Percentiles rank a stretch among this genome's conserved stretches.
These are phyloP conservation scores for Dolichotis patagonum DNA, from an alignment of 2,113 vertebrate species.

Conservation along the genomic window DNA sequence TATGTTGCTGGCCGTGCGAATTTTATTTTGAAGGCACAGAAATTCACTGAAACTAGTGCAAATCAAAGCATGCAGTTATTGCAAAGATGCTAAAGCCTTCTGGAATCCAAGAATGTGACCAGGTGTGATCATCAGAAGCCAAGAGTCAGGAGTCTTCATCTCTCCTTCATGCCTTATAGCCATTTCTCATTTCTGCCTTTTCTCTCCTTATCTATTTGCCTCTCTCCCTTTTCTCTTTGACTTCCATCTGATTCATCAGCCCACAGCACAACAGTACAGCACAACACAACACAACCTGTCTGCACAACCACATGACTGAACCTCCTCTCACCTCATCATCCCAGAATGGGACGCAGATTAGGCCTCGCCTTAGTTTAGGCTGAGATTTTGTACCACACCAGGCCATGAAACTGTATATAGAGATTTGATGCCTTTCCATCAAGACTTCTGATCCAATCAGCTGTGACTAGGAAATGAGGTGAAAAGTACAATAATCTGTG, in stretches of 20 bases:
- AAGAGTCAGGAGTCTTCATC: background rate
- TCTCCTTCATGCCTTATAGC: background rate
- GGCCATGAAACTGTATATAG: background rate
- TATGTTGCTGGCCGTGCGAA: fast-evolving
- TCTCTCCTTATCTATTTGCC: background rate
- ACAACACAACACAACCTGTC: background rate
- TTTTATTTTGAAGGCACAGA: background rate
- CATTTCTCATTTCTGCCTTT: background rate
- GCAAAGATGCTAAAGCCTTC: background rate
- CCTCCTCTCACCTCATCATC: background rate
- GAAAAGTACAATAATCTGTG: background rate
- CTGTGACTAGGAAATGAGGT: background rate
- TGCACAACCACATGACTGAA: background rate
- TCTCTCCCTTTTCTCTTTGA: background rate
- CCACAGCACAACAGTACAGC: no score
- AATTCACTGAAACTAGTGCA: background rate
- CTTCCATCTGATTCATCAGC: background rate
- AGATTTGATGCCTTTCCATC: background rate
- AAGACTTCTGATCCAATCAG: background rate
- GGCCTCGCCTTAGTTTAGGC: background rate
- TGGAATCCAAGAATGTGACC: background rate
- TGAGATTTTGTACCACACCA: background rate
- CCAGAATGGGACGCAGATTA: background rate
- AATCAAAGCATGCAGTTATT: background rate
- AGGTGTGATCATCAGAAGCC: background rate